These are phyloP conservation scores for Verasper variegatus DNA, from an alignment of 2,113 vertebrate genomes.

Conservation along the genomic window DNA sequence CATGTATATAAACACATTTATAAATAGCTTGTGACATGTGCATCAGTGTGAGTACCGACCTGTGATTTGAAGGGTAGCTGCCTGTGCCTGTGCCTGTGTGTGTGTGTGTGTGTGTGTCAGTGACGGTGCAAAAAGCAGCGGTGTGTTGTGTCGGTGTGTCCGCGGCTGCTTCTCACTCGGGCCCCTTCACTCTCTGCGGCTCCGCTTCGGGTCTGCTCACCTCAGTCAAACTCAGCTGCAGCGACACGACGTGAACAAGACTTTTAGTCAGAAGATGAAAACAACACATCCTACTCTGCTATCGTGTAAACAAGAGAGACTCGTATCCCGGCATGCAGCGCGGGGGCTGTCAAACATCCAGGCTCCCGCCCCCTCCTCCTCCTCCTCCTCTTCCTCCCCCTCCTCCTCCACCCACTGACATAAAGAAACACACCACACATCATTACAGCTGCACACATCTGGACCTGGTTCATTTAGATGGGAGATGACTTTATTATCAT, in stretches of 20 bases:
- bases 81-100: background rate
- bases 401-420: too few species aligned
- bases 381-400: too few species aligned
- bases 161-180: too few species aligned
- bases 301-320: conserved; percentile 69
- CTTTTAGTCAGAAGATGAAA: conserved; percentile 4
- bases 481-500: too few species aligned
- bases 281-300: conserved; percentile 16
- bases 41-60: conserved; percentile 42
- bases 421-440: too few species aligned
- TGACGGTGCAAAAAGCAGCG: conserved; percentile 69
- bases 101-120: conserved; percentile 43
- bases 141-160: background rate
- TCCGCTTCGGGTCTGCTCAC: too few species aligned
- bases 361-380: background rate
- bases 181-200: background rate
- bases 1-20: too few species aligned
- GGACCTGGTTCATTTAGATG: too few species aligned
- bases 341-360: conserved; percentile 43
- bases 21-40: too few species aligned
- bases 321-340: conserved; percentile 71
- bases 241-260: background rate
- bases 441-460: too few species aligned
- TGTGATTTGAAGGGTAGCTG: conserved; percentile 20
- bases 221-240: background rate